A percentile compares a stretch with the other conserved stretches of the same genome.
phyloP scores from a whole-genome alignment of 2,113 vertebrate species.

The Choloepus hoffmanni region DNA sequence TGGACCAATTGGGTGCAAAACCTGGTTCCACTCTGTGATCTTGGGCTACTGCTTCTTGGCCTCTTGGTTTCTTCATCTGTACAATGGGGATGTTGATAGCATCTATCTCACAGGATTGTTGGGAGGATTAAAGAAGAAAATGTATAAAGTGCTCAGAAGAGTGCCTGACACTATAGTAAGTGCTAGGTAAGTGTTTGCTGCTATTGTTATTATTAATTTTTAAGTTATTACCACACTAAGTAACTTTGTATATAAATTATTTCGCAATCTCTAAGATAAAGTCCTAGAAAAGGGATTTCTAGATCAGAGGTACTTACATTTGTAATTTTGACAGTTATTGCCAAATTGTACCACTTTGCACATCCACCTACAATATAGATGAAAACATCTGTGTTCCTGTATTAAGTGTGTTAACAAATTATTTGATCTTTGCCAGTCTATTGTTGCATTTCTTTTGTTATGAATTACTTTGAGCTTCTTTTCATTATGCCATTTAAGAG shows the following conservation, averaged over 20 bases:
- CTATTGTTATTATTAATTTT: not conserved
- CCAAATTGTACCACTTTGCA: not conserved
- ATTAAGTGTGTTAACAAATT: not conserved
- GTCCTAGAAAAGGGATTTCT: slow-evolving; percentile 21
- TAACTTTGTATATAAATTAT: slow-evolving; percentile 31
- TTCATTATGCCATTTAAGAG: slow-evolving; percentile 29
- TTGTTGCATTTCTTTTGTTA: not conserved
- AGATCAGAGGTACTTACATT: not conserved
- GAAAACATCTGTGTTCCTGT: not conserved
- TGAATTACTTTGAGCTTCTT: slow-evolving; percentile 33
- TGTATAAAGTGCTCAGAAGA: not conserved
- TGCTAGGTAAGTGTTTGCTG: not conserved
- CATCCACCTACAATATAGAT: not conserved
- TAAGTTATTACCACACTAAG: not conserved
- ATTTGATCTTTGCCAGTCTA: not conserved
- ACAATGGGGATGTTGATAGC: not conserved
- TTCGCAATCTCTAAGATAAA: not conserved
- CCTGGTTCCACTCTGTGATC: not conserved
- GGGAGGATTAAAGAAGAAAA: slow-evolving; percentile 4
- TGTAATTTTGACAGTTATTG: slow-evolving; percentile 25
- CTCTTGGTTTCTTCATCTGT: not conserved
- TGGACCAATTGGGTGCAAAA: not conserved
- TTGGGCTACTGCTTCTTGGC: not conserved
- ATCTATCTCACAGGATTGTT: not conserved
- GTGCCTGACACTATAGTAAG: not conserved